These are phyloP conservation scores for Litoditis marina DNA, from an alignment of 2,888 invertebrate genomes.

Conservation along the genomic window DNA sequence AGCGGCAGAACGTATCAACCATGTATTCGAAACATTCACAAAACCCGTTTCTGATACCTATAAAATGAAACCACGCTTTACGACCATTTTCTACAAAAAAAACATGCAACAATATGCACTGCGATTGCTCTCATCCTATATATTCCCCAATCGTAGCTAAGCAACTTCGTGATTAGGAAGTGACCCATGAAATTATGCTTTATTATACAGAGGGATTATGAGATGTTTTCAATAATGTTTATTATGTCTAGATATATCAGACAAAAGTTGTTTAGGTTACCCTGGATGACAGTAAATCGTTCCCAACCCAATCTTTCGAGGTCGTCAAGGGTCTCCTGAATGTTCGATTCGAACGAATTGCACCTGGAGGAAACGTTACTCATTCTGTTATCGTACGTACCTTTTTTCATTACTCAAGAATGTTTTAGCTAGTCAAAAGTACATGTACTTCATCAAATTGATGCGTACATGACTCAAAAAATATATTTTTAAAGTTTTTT, in stretches of 20 bases:
- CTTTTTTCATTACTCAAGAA: background rate
- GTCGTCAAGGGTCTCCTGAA: slow-evolving; percentile 68
- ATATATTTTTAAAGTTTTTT: background rate
- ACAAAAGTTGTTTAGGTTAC: slow-evolving; percentile 71
- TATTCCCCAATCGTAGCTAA: too few species aligned
- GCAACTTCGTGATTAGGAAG: too few species aligned
- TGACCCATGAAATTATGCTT: too few species aligned
- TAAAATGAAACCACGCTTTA: too few species aligned
- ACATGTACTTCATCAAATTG: background rate
- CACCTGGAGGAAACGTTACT: slow-evolving; percentile 84
- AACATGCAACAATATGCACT: too few species aligned
- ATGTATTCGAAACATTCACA: too few species aligned
- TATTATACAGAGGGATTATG: too few species aligned
- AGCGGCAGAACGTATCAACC: too few species aligned
- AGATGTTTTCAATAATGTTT: background rate
- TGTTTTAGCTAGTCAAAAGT: background rate
- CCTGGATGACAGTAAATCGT: slow-evolving; percentile 79
- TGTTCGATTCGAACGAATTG: slow-evolving; percentile 75
- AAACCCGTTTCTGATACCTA: too few species aligned
- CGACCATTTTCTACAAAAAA: too few species aligned
- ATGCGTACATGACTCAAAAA: background rate
- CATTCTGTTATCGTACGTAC: slow-evolving; percentile 80
- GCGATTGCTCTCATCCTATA: too few species aligned
- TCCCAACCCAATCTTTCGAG: slow-evolving; percentile 85
- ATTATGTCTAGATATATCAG: slow-evolving; percentile 66